Evolutionary conservation across 2,797 vertebrate species (phyloP).

Genomic region (Melanotaenia maccullochi): DNA sequence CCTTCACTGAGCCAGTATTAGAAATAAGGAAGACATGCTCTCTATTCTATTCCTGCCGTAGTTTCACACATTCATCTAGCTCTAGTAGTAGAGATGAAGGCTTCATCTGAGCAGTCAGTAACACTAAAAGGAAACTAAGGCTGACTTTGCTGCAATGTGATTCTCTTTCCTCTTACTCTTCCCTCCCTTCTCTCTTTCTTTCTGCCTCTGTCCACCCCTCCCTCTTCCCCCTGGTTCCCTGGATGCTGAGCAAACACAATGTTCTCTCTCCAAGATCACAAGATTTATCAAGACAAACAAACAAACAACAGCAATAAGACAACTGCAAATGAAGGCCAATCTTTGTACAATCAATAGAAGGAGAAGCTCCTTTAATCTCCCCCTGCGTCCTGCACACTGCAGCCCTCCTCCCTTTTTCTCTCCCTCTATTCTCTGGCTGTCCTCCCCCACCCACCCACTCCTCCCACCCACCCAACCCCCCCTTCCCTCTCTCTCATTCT

Average conservation of each 20-base stretch:
- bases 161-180: conserved; percentile 32
- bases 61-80: not conserved
- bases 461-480: conserved; percentile 45
- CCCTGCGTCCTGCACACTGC: conserved; percentile 55
- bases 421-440: conserved; percentile 40
- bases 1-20: not conserved
- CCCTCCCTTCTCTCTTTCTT: conserved; percentile 15
- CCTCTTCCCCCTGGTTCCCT: conserved; percentile 45
- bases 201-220: conserved; percentile 32
- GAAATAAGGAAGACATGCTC: too few species aligned
- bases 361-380: conserved; percentile 79
- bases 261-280: conserved; percentile 76
- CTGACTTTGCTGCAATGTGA: conserved; percentile 64
- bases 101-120: conserved; percentile 4
- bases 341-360: conserved; percentile 79
- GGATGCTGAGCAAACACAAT: conserved; percentile 75
- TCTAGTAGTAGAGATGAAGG: not conserved
- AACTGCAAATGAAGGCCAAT: conserved; percentile 80
- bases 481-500: conserved; percentile 3
- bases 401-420: conserved; percentile 61
- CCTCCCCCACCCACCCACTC: conserved; percentile 42
- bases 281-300: conserved; percentile 78
- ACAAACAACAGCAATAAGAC: conserved; percentile 76
- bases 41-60: not conserved
- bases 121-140: conserved; percentile 20